These are phyloP conservation scores for Loxodonta africana DNA, from an alignment of 2,113 vertebrate species.

Conservation along the genomic window DNA sequence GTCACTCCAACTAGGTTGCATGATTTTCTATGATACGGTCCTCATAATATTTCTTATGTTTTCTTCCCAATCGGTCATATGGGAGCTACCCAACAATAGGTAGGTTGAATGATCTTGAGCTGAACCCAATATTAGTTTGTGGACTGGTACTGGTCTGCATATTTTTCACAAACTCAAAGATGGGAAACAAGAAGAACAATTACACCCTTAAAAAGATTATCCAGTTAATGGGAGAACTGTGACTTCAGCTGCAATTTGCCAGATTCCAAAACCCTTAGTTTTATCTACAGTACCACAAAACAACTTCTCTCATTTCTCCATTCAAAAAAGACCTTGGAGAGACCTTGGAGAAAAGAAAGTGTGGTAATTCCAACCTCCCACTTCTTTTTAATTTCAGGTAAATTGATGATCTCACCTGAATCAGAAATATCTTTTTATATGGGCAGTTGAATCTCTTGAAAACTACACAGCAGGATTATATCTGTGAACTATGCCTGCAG, in stretches of 20 bases:
- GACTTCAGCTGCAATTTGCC: background rate
- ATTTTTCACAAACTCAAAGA: background rate
- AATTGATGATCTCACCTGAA: background rate
- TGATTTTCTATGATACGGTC: background rate
- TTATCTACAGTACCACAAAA: background rate
- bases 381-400: constrained; percentile 13
- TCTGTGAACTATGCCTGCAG: background rate
- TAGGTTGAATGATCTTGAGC: background rate
- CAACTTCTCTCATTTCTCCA: background rate
- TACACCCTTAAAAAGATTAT: background rate
- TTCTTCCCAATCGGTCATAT: background rate
- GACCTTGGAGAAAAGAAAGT: background rate
- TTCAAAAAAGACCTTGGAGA: background rate
- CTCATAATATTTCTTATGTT: background rate
- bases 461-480: background rate
- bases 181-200: background rate
- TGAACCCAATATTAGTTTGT: background rate
- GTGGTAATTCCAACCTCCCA: background rate
- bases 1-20: background rate
- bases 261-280: background rate
- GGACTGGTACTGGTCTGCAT: background rate
- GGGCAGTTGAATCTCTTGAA: background rate
- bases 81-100: background rate
- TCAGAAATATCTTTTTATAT: background rate
- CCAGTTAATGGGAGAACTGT: background rate